phyloP scores from a whole-genome alignment of 1,140 invertebrate genomes.

The Drosophila novamexicana region DNA sequence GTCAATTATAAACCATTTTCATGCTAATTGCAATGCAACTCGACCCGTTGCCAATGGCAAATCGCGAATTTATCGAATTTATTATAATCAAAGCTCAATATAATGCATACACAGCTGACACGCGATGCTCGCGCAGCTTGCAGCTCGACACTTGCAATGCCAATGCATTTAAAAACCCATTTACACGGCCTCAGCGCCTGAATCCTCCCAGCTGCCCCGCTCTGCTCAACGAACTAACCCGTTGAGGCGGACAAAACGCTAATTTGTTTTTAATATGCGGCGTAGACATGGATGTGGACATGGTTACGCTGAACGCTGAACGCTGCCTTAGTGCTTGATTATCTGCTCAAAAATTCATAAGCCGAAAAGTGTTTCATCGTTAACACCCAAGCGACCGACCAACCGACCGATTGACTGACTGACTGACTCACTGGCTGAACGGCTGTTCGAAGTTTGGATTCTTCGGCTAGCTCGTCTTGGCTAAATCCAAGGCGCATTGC shows the following conservation, averaged over 20 bases:
- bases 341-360: slow-evolving; percentile 72
- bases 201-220: neutral
- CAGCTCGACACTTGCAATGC: slow-evolving; percentile 17
- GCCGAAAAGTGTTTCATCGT: slow-evolving; percentile 76
- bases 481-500: slow-evolving; percentile 36
- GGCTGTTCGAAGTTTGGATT: neutral
- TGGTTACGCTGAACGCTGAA: slow-evolving; percentile 20
- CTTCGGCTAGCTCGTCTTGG: slow-evolving; percentile 13
- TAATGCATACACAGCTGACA: slow-evolving; percentile 47
- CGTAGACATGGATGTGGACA: slow-evolving; percentile 34
- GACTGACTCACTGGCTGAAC: neutral
- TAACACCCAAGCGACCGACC: slow-evolving; percentile 51
- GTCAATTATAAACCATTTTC: slow-evolving; percentile 74
- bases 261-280: slow-evolving; percentile 79
- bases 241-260: slow-evolving; percentile 55
- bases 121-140: slow-evolving; percentile 21
- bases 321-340: slow-evolving; percentile 49
- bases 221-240: neutral
- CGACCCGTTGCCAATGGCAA: neutral
- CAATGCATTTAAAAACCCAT: slow-evolving; percentile 59
- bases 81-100: slow-evolving; percentile 44
- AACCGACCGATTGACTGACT: neutral
- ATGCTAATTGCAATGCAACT: slow-evolving; percentile 62
- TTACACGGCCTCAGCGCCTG: slow-evolving; percentile 27
- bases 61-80: slow-evolving; percentile 39